Conservation (phyloP, 2,113 vertebrate species). For the Antechinus flavipes region DNA sequence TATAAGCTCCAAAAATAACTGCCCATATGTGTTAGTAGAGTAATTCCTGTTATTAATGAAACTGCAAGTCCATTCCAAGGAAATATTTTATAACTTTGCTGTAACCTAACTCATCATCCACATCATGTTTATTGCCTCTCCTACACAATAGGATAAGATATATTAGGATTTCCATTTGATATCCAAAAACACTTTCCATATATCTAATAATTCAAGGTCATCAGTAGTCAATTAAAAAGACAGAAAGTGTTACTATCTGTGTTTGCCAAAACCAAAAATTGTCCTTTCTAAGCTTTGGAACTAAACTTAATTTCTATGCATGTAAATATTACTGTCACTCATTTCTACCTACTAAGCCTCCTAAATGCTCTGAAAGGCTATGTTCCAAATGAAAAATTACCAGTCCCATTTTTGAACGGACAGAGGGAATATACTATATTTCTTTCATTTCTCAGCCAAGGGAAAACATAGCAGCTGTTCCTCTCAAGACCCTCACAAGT, state of each 20-base stretch:
- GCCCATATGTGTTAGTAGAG: too few species aligned
- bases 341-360: neutral
- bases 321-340: neutral
- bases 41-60: too few species aligned
- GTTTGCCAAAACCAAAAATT: constrained; percentile 1
- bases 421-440: neutral
- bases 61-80: neutral
- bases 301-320: neutral
- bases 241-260: neutral
- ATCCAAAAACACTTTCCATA: constrained; percentile 1
- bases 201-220: constrained; percentile 22
- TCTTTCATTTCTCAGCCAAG: constrained; percentile 4
- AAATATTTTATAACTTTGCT: constrained; percentile 5
- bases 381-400: constrained; percentile 2
- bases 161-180: constrained; percentile 22
- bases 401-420: too few species aligned
- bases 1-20: too few species aligned
- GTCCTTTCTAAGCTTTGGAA: constrained; percentile 16
- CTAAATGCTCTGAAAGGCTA: neutral
- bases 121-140: neutral
- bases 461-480: neutral
- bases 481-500: constrained; percentile 3
- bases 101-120: neutral
- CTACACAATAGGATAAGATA: neutral
- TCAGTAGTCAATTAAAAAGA: constrained; percentile 21